A percentile compares a stretch with the other conserved stretches of the same genome.
These are phyloP conservation scores for Salvelinus alpinus DNA, from an alignment of 2,113 vertebrate genomes.

Conservation along the genomic window DNA sequence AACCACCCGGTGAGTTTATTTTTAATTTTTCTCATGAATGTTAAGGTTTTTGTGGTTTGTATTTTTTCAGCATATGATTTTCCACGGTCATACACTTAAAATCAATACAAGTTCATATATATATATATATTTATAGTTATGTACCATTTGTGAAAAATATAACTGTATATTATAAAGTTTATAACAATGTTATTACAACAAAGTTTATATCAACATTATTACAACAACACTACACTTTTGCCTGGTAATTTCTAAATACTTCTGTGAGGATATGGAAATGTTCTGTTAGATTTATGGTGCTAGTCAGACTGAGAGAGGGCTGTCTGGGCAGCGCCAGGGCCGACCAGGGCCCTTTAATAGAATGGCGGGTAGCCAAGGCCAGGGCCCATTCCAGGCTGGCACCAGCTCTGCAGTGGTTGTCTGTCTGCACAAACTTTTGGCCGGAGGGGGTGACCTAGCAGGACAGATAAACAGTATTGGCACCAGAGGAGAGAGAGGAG, in stretches of 20 bases:
- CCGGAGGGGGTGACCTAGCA: constrained; percentile 70
- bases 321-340: constrained; percentile 65
- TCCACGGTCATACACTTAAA: not conserved
- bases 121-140: too few relatives aligned
- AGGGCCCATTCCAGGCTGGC: constrained; percentile 82
- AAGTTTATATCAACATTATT: too few relatives aligned
- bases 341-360: constrained; percentile 75
- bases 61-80: not conserved
- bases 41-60: not conserved
- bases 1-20: constrained; percentile 91
- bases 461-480: constrained; percentile 67
- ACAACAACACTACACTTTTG: too few relatives aligned
- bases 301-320: constrained; percentile 69
- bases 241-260: too few relatives aligned
- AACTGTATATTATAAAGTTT: too few relatives aligned
- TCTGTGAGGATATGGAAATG: constrained; percentile 21
- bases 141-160: too few relatives aligned
- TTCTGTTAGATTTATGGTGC: constrained; percentile 71
- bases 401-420: constrained; percentile 67
- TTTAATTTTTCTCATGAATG: not conserved
- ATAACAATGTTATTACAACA: too few relatives aligned
- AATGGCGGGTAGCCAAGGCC: constrained; percentile 80
- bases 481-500: constrained; percentile 32
- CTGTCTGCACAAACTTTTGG: constrained; percentile 73
- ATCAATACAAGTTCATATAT: too few relatives aligned